Conservation (phyloP, 2,113 vertebrate genomes). For the Polypterus senegalus region DNA sequence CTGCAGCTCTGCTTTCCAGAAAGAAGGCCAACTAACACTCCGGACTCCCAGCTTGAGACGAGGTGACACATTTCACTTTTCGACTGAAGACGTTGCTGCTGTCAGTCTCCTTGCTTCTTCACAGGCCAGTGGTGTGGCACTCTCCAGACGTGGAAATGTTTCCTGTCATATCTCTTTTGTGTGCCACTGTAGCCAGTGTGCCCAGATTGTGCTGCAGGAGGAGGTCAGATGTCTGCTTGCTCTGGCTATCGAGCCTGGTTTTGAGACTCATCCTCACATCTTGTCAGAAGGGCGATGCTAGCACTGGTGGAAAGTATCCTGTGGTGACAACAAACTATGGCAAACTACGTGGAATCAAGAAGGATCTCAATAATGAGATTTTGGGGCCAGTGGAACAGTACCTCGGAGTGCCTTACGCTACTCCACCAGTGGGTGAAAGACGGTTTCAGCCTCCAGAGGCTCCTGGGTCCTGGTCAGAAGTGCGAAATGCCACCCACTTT, state of each 20-base stretch:
- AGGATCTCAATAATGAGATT: conserved; percentile 83
- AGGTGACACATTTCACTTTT: no score
- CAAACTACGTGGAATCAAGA: conserved; percentile 68
- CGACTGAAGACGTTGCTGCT: not conserved
- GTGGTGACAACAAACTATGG: conserved; percentile 76
- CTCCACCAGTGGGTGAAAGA: conserved; percentile 69
- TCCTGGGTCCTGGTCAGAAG: conserved; percentile 77
- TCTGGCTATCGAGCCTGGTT: conserved; percentile 44
- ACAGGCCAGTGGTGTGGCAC: no score
- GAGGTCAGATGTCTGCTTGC: conserved; percentile 35
- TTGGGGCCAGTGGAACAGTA: conserved; percentile 80
- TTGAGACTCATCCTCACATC: conserved; percentile 46
- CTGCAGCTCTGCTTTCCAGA: no score
- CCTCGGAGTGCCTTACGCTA: conserved; percentile 77
- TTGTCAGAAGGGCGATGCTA: conserved; percentile 53
- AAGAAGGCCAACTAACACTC: no score
- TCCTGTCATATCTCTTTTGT: not conserved
- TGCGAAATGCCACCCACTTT: conserved; percentile 77
- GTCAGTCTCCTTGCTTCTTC: not conserved
- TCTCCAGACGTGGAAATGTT: no score
- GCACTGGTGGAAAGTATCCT: conserved; percentile 50
- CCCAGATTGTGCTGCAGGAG: conserved; percentile 21
- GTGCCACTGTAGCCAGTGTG: conserved; percentile 17
- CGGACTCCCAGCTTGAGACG: no score
- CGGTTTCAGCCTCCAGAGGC: conserved; percentile 80